Evolutionary conservation across 2,888 invertebrate species (phyloP).

Genomic region (Luperina testacea): DNA sequence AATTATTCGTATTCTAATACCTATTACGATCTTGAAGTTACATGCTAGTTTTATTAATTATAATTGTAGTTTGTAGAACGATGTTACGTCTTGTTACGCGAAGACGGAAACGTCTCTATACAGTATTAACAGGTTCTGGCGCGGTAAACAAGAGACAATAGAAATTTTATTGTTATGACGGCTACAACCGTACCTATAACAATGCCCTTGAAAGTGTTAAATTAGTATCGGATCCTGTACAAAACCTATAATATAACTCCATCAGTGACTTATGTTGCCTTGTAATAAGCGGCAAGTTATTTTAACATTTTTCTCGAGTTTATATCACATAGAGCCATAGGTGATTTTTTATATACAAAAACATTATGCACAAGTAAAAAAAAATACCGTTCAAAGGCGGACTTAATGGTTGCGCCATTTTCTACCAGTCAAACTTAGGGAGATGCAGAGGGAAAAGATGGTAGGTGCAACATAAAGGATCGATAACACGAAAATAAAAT

Average conservation of each 20-base stretch:
- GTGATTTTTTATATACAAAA: not conserved
- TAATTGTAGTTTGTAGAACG: not conserved
- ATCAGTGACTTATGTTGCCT: not conserved
- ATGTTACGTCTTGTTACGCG: constrained; percentile 1
- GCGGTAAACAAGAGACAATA: too few relatives aligned
- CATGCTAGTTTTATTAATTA: constrained; percentile 4
- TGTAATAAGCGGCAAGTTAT: not conserved
- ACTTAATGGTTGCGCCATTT: not conserved
- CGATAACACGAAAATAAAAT: too few relatives aligned
- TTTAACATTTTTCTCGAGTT: not conserved
- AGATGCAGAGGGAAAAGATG: too few relatives aligned
- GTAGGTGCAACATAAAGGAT: too few relatives aligned
- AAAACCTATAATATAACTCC: not conserved
- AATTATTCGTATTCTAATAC: not conserved
- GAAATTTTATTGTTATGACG: too few relatives aligned
- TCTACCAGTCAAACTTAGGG: not conserved
- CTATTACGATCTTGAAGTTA: not conserved
- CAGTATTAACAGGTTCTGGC: not conserved
- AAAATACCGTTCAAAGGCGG: not conserved
- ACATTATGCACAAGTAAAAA: not conserved
- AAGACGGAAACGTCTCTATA: not conserved
- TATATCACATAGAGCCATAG: not conserved
- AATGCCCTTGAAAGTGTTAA: too few relatives aligned
- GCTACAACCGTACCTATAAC: too few relatives aligned
- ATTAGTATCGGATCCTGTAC: not conserved